Percentiles rank a stretch among this genome's conserved stretches.
Conservation (phyloP, 2,888 invertebrate species). For the Polymixis lichenea region DNA sequence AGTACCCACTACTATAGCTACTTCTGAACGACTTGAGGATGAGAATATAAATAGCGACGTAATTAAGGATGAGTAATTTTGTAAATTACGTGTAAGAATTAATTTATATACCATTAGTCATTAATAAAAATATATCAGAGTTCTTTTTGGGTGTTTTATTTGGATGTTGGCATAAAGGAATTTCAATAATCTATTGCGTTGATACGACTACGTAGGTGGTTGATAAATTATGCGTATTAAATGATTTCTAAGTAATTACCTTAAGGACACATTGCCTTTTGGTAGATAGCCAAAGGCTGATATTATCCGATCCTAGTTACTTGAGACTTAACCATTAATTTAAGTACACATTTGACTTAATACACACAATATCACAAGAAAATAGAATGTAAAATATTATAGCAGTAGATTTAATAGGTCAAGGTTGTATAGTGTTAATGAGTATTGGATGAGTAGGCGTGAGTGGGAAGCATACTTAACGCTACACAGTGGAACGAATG, state of each 20-base stretch:
- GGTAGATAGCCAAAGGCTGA: constrained; percentile 5
- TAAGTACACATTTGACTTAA: background rate
- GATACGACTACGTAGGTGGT: background rate
- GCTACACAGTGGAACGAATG: too few species aligned
- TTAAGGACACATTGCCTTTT: constrained; percentile 1
- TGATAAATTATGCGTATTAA: constrained; percentile 4
- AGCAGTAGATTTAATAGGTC: constrained; percentile 60
- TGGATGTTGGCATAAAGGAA: background rate
- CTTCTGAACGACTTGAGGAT: constrained; percentile 21
- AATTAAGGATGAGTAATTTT: constrained; percentile 51
- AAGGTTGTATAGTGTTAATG: constrained; percentile 61
- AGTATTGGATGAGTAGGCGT: constrained; percentile 53
- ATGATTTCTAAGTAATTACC: constrained; percentile 6
- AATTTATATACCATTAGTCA: constrained; percentile 54
- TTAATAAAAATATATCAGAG: constrained; percentile 19
- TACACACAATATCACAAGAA: background rate
- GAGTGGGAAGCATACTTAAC: constrained; percentile 51
- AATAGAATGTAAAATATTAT: background rate
- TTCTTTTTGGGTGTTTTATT: constrained; percentile 42
- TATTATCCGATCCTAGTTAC: background rate
- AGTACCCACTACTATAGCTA: constrained; percentile 8
- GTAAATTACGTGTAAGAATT: constrained; percentile 16
- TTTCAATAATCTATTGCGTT: background rate
- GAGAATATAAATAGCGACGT: constrained; percentile 48
- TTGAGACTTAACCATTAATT: background rate